phyloP scores from a whole-genome alignment of 1,140 invertebrate species.

The Centruroides sculpturatus region DNA sequence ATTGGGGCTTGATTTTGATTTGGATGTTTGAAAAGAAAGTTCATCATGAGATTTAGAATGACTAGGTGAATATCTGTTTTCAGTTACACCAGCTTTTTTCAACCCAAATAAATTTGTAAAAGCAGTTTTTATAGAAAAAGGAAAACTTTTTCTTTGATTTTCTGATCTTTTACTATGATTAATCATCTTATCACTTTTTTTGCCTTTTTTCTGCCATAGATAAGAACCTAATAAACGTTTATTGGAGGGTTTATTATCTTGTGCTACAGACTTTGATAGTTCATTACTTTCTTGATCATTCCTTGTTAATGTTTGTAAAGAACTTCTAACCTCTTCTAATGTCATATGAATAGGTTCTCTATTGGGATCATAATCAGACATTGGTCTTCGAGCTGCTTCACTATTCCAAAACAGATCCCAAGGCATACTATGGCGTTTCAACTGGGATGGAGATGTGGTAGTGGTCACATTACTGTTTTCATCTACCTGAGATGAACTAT shows the following conservation, averaged over 20 bases:
- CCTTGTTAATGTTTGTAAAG: conserved; percentile 41
- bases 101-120: conserved; percentile 16
- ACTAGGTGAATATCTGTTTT: not conserved
- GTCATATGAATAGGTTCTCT: conserved; percentile 68
- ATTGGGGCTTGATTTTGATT: conserved; percentile 16
- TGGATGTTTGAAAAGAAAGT: not conserved
- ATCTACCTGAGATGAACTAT: not conserved
- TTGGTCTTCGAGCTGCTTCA: conserved; percentile 2
- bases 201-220: conserved; percentile 9
- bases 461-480: not conserved
- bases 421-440: conserved; percentile 10
- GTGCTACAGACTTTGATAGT: not conserved
- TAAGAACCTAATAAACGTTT: conserved; percentile 20
- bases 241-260: conserved; percentile 12
- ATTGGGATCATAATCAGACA: conserved; percentile 3
- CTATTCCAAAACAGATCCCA: conserved; percentile 10
- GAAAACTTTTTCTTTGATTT: conserved; percentile 18
- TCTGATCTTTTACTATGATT: not conserved
- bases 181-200: conserved; percentile 2
- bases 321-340: conserved; percentile 56
- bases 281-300: not conserved
- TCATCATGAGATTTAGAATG: conserved; percentile 1
- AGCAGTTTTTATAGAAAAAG: conserved; percentile 15
- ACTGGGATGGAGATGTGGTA: conserved; percentile 1
- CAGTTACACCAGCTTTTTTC: not conserved